Evolutionary conservation across 2,797 vertebrate genomes (phyloP).

Genomic region (Enteromius radiatus): DNA sequence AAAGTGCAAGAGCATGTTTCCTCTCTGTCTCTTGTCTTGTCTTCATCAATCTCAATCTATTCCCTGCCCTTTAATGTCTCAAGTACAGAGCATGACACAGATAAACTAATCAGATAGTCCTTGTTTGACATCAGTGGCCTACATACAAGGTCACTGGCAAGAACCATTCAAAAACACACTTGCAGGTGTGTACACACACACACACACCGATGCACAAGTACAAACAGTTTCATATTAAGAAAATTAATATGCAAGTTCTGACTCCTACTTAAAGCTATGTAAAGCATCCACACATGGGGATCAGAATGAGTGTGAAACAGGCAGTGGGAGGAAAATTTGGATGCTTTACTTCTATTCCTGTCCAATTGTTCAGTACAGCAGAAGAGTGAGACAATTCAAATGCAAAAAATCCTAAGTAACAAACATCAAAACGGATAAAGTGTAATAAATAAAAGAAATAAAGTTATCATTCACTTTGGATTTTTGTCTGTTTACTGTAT

Average conservation of each 20-base stretch:
- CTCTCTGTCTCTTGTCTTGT: slow-evolving; percentile 40
- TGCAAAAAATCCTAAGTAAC: neutral
- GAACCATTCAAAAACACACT: slow-evolving; percentile 40
- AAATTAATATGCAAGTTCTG: neutral
- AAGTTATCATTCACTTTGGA: neutral
- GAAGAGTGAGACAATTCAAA: neutral
- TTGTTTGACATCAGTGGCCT: slow-evolving; percentile 53
- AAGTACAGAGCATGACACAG: neutral
- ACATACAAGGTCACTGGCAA: slow-evolving; percentile 62
- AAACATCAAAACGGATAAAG: neutral
- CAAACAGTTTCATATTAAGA: neutral
- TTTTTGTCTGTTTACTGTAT: neutral
- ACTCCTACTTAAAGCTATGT: neutral
- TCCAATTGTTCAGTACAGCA: neutral
- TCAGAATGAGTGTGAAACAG: neutral
- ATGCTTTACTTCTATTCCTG: neutral
- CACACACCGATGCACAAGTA: neutral
- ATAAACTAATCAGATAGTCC: slow-evolving; percentile 53
- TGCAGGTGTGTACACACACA: slow-evolving; percentile 8
- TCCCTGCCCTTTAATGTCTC: slow-evolving; percentile 12
- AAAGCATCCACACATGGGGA: neutral
- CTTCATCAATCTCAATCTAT: neutral
- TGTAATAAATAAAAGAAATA: neutral
- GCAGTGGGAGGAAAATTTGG: neutral
- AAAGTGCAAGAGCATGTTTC: slow-evolving; percentile 20